Evolutionary conservation across 2,113 vertebrate species (phyloP).

Genomic region (Tiliqua scincoides): DNA sequence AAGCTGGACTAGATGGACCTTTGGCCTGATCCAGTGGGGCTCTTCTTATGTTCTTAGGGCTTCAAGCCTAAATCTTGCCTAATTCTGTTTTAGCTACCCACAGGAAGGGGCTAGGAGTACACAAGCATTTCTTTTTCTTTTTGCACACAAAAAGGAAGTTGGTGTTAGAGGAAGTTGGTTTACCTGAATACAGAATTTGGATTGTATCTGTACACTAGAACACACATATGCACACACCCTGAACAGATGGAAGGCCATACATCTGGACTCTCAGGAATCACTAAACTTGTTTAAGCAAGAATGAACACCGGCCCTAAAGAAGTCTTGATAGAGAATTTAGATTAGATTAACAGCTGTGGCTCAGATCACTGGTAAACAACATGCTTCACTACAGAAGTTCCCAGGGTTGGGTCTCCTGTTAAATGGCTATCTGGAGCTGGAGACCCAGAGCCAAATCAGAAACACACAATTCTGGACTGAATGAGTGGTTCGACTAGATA

Average conservation of each 20-base stretch:
- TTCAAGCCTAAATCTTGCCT: not conserved
- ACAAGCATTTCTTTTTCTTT: not conserved
- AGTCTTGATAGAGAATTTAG: not conserved
- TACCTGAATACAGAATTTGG: not conserved
- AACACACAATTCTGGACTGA: not conserved
- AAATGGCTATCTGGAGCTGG: not conserved
- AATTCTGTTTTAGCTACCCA: not conserved
- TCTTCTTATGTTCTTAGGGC: too few relatives aligned
- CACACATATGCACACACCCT: not conserved
- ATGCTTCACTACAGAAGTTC: not conserved
- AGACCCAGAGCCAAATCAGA: not conserved
- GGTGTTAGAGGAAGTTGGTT: not conserved
- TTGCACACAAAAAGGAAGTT: too few relatives aligned
- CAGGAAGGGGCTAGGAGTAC: not conserved
- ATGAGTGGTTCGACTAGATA: not conserved
- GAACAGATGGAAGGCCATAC: slow-evolving; percentile 47
- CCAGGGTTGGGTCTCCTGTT: not conserved
- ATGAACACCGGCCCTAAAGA: not conserved
- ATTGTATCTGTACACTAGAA: not conserved
- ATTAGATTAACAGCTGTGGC: not conserved
- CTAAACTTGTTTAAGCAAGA: slow-evolving; percentile 28
- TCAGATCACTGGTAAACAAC: not conserved
- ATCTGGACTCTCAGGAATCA: too few relatives aligned
- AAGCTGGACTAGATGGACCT: too few relatives aligned
- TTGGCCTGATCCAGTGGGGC: too few relatives aligned